Evolutionary conservation across 2,797 vertebrate species (phyloP), one percentile per base, ranked within the genome.

Genomic region (Pangasius larnaudii): DNA sequence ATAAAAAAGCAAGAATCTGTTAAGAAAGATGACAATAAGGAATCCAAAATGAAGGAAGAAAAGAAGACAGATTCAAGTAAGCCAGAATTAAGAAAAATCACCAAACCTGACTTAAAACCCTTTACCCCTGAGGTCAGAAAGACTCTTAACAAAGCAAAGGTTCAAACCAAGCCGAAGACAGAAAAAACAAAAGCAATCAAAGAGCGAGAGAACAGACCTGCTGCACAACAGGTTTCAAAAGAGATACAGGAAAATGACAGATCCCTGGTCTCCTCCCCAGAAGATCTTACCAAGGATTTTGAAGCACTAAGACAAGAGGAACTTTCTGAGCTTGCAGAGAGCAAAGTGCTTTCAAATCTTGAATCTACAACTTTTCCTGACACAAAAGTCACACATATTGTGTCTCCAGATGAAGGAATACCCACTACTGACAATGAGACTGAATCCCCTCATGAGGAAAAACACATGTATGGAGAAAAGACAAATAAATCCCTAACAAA

Each of bases 41-140:
- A 99, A 86, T 92, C 91, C 16, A 99, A 98, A 93, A 63, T 90
- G 59, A 99, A 98, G 86, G 98, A 80, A 24, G 78, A 58, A 80
- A 99, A 10, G 94, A 99, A 97, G 94, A 98, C 97, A 92, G 98
- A 99, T 63, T 89, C 93, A 53, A 92, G 88, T 88, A 99, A 98
- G 92, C 94, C 96, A 7, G 99, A 99, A 91, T 86, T 96, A 69
- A 98, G 98, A 93, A 99, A 98, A 93, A 94, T 97, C 75, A 96
- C 97, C 14, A 99, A 98, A 92, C 97, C 98, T 27, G 99, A 99
- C 91, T 94, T 99, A 88, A 99, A 99, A 92, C 97, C 98, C 0
- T 97, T 99, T 88, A 99, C 99, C 0, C 98, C 99, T 10, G 99
- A 99, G 93, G 99, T 99, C 61, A 97, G 97, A 51, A 99, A 99